These are phyloP conservation scores for Sinhomidia bicolor DNA, from an alignment of 2,888 invertebrate species.

Conservation along the genomic window DNA sequence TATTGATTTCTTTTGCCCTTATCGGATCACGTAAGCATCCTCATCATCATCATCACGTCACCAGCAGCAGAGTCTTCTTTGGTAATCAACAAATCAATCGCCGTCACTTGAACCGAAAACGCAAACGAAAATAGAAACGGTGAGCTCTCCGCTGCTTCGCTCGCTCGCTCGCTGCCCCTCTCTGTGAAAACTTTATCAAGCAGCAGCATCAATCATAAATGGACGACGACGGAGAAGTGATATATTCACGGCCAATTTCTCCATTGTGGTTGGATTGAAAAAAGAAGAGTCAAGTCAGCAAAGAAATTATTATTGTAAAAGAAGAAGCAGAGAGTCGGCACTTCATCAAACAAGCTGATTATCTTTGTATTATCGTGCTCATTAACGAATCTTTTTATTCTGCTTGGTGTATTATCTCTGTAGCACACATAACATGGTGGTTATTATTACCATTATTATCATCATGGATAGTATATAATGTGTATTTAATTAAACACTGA, in stretches of 20 bases:
- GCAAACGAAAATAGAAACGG: background rate
- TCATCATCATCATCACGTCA: background rate
- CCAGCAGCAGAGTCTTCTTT: background rate
- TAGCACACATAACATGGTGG: conserved; percentile 2
- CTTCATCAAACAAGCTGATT: conserved; percentile 38
- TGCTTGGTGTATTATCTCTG: conserved; percentile 19
- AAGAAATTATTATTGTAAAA: background rate
- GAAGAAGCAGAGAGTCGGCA: conserved; percentile 35
- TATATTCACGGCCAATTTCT: conserved; percentile 19
- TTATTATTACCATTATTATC: background rate
- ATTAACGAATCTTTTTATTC: conserved; percentile 31
- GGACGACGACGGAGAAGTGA: background rate
- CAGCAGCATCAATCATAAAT: background rate
- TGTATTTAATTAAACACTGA: conserved; percentile 38
- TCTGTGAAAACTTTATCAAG: conserved; percentile 41
- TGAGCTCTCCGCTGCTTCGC: background rate
- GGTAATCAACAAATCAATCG: conserved; percentile 30
- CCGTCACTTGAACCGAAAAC: conserved; percentile 22
- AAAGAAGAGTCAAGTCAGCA: background rate
- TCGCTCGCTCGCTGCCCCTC: background rate
- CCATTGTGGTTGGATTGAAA: conserved; percentile 13
- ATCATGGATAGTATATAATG: background rate
- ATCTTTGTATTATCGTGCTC: conserved; percentile 45
- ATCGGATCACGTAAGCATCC: background rate
- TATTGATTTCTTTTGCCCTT: conserved; percentile 13